These are phyloP conservation scores for Vanessa tameamea DNA, from an alignment of 1,140 invertebrate genomes.

Conservation along the genomic window DNA sequence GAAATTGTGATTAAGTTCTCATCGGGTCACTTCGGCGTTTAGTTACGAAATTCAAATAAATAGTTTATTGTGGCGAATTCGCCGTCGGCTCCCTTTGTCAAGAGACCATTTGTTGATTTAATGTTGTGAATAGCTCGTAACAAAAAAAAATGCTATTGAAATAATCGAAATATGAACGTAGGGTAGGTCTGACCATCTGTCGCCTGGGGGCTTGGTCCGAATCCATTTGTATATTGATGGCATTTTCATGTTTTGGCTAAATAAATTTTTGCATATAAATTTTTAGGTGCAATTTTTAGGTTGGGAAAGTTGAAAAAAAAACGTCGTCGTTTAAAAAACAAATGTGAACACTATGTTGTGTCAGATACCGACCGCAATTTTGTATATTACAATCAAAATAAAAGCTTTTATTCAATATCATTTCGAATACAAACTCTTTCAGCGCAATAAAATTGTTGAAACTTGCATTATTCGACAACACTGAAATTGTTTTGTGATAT, in stretches of 20 bases:
- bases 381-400: not conserved
- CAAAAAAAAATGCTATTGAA: conserved; percentile 43
- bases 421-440: not conserved
- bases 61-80: conserved; percentile 46
- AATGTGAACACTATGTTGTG: not conserved
- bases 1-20: conserved; percentile 24
- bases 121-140: conserved; percentile 48
- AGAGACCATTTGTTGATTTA: conserved; percentile 47
- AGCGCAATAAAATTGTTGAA: not conserved
- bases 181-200: conserved; percentile 62
- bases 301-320: not conserved
- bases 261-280: conserved; percentile 47
- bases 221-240: conserved; percentile 57
- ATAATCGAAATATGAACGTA: conserved; percentile 55
- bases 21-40: conserved; percentile 37
- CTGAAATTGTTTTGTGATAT: no score
- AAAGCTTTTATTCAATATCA: not conserved
- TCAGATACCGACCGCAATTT: not conserved
- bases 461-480: no score
- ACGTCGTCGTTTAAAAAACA: not conserved
- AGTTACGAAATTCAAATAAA: conserved; percentile 38
- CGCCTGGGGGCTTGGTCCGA: conserved; percentile 48
- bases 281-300: conserved; percentile 21
- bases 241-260: conserved; percentile 52
- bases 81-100: conserved; percentile 40